A percentile compares a stretch with the other conserved stretches of the same genome.
phyloP scores from a whole-genome alignment of 2,797 vertebrate species.

The Orestias chungarensis region DNA sequence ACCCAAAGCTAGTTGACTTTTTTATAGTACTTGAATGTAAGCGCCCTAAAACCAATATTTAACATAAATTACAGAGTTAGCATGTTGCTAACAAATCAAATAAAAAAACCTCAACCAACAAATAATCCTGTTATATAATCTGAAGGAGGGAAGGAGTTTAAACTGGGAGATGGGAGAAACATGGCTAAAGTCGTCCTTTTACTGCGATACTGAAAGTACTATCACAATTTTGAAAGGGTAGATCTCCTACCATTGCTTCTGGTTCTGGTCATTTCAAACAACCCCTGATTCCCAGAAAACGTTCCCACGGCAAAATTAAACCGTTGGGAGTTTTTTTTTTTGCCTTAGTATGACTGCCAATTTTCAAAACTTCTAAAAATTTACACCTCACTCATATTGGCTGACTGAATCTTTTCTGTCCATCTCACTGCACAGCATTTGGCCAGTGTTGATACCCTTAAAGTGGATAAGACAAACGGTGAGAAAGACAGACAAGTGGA shows the following conservation, averaged over 20 bases:
- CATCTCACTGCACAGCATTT: conserved; percentile 66
- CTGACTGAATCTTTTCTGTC: conserved; percentile 36
- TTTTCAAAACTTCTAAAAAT: conserved; percentile 39
- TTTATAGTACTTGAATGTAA: neutral
- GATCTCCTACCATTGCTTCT: neutral
- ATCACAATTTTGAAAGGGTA: no score
- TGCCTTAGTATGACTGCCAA: conserved; percentile 8
- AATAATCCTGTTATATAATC: neutral
- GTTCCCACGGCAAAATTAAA: neutral
- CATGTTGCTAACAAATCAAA: neutral
- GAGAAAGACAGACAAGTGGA: conserved; percentile 45
- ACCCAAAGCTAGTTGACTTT: neutral
- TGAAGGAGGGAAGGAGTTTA: neutral
- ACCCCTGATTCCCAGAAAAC: neutral
- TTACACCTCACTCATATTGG: conserved; percentile 19
- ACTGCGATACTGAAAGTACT: neutral
- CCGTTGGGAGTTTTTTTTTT: no score
- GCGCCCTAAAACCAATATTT: neutral
- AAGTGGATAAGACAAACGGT: conserved; percentile 66
- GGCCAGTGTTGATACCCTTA: conserved; percentile 70
- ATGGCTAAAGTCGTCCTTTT: no score
- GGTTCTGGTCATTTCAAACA: no score
- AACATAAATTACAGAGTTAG: neutral
- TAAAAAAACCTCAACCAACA: neutral
- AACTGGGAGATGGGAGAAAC: neutral